Evolutionary conservation across 2,113 vertebrate species (phyloP).

Genomic region (Fulica atra): DNA sequence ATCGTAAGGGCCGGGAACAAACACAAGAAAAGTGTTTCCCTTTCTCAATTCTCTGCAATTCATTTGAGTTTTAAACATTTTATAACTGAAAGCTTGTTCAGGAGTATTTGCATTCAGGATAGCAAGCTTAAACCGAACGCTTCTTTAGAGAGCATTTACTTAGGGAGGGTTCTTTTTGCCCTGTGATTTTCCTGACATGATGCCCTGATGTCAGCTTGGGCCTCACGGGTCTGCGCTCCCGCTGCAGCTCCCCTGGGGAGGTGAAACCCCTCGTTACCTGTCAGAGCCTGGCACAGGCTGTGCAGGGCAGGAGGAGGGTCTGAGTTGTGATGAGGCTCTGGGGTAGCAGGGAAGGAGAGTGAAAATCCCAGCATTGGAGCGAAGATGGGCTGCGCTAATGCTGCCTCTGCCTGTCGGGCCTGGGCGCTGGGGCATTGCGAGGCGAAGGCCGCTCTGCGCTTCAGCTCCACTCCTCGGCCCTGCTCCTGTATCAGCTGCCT

Average conservation of each 20-base stretch:
- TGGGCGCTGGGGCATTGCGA: fast-evolving
- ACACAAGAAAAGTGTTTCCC: background rate
- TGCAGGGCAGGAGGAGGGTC: background rate
- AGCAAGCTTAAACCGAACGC: background rate
- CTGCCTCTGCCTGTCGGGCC: background rate
- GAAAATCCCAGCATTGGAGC: fast-evolving
- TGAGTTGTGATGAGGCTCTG: background rate
- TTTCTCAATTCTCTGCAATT: background rate
- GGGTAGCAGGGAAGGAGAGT: background rate
- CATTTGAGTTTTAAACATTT: background rate
- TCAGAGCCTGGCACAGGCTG: background rate
- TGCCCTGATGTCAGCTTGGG: background rate
- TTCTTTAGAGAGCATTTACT: fast-evolving
- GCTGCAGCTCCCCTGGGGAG: background rate
- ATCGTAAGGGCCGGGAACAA: background rate
- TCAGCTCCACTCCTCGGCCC: background rate
- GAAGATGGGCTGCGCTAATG: background rate
- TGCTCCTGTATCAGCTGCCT: background rate
- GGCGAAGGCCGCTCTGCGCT: fast-evolving
- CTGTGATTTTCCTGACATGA: background rate
- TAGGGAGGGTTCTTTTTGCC: background rate
- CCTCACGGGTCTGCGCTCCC: fast-evolving
- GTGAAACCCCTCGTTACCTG: background rate
- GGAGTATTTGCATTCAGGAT: background rate
- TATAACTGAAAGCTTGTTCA: background rate